Evolutionary conservation across 2,113 vertebrate species (phyloP), one percentile per base, ranked within the genome.

Genomic region (Sciurus niger): DNA sequence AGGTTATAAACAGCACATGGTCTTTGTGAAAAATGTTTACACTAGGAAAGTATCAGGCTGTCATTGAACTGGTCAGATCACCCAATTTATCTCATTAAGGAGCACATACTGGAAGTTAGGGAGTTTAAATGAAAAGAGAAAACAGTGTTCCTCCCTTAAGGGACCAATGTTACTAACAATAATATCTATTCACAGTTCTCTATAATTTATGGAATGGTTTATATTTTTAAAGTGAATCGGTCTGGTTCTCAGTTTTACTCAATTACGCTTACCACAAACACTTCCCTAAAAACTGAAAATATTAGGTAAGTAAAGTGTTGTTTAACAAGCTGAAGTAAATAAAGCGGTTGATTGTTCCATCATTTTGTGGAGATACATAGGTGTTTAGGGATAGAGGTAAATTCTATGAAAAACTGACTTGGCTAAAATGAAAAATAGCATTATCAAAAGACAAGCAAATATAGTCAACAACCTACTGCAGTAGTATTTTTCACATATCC

Each of bases 401-500:
- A 30, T 89, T 77, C 53, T n/a, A 34, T 65, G 78, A 96, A 96
- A 97, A 97, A 94, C 95, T 98, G 95, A 98, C 55, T 72, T 95
- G 91, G 84, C 78, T 97, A 96, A 97, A 96, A 63, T 90, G 73
- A 94, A 98, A 97, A 97, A 79, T 53, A 96, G 67, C 84, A n/a
- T 82, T 90, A 89, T 60, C 78, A 85, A 97, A 97, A 97, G 46
- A 90, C 70, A 96, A 92, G 65, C 58, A 96, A 97, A 97, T 70
- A 89, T 84, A 68, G 95, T 95, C 97, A 98, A 94, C 40, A 97
- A 78, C 87, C 96, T 97, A 92, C 89, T 94, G 85, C 80, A 95
- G 72, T 85, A 90, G 13, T 53, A 97, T 96, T 97, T 96, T 96
- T 97, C 95, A 96, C 70, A 96, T 95, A 97, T 94, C 83, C 89